Conservation (phyloP, 2,113 vertebrate genomes). For the Gasterosteus aculeatus region DNA sequence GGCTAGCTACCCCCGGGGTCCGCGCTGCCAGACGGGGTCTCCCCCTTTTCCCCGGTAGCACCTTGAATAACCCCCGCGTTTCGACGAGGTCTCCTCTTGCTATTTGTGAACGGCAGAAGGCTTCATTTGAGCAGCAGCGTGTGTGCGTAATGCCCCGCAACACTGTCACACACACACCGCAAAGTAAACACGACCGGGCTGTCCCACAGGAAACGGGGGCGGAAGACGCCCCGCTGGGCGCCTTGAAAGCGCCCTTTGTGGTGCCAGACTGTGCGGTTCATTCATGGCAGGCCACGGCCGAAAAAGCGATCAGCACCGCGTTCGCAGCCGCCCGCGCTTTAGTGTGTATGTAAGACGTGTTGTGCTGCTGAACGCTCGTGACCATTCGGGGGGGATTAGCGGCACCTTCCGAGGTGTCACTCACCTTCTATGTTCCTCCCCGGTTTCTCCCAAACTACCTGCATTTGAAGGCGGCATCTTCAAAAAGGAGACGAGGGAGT, state of each 20-base stretch:
- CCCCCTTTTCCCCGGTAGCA: not conserved
- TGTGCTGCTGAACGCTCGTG: not conserved
- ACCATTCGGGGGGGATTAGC: not conserved
- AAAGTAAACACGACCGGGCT: constrained; percentile 64
- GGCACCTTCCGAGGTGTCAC: not conserved
- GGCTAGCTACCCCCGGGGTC: not conserved
- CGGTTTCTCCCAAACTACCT: not conserved
- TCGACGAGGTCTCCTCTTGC: not conserved
- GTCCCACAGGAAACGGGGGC: constrained; percentile 64
- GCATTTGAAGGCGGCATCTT: not conserved
- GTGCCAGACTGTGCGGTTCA: constrained; percentile 51
- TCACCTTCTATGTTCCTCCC: not conserved
- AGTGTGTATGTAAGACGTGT: not conserved
- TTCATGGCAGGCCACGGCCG: constrained; percentile 26
- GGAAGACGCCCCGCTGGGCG: constrained; percentile 70
- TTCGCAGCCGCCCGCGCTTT: constrained; percentile 1
- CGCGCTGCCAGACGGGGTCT: not conserved
- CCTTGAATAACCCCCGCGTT: not conserved
- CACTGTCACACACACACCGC: constrained; percentile 40
- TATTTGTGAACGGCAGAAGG: fast-evolving
- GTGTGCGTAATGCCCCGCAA: not conserved
- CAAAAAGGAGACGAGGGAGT: not conserved
- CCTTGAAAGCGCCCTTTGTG: constrained; percentile 69
- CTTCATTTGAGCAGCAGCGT: not conserved
- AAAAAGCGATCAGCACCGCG: constrained; percentile 8